Evolutionary conservation across 2,797 vertebrate species (phyloP).

Genomic region (Enteromius trimaculatus): DNA sequence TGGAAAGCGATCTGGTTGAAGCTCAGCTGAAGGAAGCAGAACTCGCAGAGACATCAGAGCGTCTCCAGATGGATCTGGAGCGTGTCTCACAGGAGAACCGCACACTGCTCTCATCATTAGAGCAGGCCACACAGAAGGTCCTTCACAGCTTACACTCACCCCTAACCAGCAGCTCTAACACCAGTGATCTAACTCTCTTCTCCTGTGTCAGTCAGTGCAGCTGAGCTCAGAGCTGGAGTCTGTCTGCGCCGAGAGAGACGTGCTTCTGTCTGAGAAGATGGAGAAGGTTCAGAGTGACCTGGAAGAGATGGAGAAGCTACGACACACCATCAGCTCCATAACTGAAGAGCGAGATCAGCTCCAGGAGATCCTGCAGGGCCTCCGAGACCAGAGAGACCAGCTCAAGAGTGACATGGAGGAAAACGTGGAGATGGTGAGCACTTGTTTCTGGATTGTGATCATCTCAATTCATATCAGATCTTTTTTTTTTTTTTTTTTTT

Average conservation of each 20-base stretch:
- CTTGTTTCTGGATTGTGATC: not conserved
- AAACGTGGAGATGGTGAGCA: conserved; percentile 67
- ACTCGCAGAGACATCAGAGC: conserved; percentile 51
- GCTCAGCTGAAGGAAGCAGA: conserved; percentile 55
- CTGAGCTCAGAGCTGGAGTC: conserved; percentile 57
- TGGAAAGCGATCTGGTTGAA: conserved; percentile 48
- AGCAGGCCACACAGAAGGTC: conserved; percentile 50
- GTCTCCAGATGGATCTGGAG: conserved; percentile 55
- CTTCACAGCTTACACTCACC: not conserved
- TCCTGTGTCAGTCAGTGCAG: not conserved
- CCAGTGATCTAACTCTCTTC: not conserved
- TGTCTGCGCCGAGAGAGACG: conserved; percentile 57
- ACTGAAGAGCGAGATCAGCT: conserved; percentile 43
- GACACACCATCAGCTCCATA: conserved; percentile 65
- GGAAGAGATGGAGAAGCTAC: conserved; percentile 55
- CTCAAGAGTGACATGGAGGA: conserved; percentile 69
- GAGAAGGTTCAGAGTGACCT: conserved; percentile 1
- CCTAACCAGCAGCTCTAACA: not conserved
- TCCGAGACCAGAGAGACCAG: conserved; percentile 70
- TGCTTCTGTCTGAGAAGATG: conserved; percentile 59
- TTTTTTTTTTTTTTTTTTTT: not conserved
- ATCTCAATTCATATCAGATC: not conserved
- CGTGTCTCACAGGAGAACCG: conserved; percentile 24
- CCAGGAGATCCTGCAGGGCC: conserved; percentile 57
- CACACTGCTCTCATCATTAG: conserved; percentile 13